Percentiles rank a stretch among this genome's conserved stretches.
These are phyloP conservation scores for Celastrina argiolus DNA, from an alignment of 2,888 invertebrate genomes.

Conservation along the genomic window DNA sequence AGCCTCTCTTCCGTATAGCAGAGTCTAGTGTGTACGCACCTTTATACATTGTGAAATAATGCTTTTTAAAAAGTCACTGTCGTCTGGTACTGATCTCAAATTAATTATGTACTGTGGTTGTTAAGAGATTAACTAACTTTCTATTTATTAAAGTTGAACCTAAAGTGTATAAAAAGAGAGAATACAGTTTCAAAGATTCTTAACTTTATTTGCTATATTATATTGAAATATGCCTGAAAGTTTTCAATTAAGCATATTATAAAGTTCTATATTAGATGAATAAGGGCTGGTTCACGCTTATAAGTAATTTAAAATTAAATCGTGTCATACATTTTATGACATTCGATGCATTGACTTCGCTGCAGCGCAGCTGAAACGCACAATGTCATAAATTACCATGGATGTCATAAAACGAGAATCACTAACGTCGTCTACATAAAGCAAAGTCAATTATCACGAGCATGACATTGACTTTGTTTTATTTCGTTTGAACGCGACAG, in stretches of 20 bases:
- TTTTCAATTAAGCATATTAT: background rate
- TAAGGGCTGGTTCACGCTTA: background rate
- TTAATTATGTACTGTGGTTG: background rate
- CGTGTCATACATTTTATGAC: background rate
- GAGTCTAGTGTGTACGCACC: background rate
- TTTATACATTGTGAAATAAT: background rate
- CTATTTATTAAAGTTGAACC: background rate
- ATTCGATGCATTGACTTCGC: background rate
- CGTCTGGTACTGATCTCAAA: slow-evolving; percentile 1
- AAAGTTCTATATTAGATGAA: background rate
- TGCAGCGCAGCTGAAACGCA: slow-evolving; percentile 9
- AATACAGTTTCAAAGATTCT: background rate
- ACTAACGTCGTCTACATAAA: background rate
- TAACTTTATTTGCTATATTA: background rate
- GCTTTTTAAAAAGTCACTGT: background rate
- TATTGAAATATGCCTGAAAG: background rate
- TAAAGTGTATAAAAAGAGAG: background rate
- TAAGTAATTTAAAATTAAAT: background rate
- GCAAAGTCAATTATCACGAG: slow-evolving; percentile 24
- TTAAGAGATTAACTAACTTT: background rate
- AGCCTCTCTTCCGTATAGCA: background rate
- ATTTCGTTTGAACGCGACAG: slow-evolving; percentile 21
- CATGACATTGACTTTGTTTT: slow-evolving; percentile 22
- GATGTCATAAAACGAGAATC: background rate
- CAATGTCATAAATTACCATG: background rate